Evolutionary conservation across 30 jellyfish, hydroid and myxozoan genomes (phyloP).

Genomic region (Aurelia coerulea): DNA sequence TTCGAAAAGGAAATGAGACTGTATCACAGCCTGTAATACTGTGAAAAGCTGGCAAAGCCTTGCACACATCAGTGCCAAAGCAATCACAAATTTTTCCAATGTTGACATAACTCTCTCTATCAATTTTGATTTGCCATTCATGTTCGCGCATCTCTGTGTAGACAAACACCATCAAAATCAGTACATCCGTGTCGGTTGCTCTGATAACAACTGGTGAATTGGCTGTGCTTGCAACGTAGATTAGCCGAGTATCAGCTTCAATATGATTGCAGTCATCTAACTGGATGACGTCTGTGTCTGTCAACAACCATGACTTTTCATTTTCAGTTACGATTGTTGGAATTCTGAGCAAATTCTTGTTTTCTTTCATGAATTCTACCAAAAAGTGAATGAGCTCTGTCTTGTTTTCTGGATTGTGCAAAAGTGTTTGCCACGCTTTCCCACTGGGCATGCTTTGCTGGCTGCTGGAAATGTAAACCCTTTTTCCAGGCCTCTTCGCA

Average conservation of each 20-base stretch:
- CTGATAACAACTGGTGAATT: constrained; percentile 31
- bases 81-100: too few relatives aligned
- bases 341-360: constrained; percentile 35
- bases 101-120: too few relatives aligned
- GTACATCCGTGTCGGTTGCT: too few relatives aligned
- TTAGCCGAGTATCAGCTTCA: constrained; percentile 33
- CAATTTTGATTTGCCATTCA: too few relatives aligned
- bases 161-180: too few relatives aligned
- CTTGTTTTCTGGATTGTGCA: constrained; percentile 49
- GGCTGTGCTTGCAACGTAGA: constrained; percentile 41
- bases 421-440: constrained; percentile 41
- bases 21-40: constrained; percentile 38
- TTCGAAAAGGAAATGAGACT: constrained; percentile 31
- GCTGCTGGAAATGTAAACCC: too few relatives aligned
- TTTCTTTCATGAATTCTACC: constrained; percentile 46
- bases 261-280: too few relatives aligned
- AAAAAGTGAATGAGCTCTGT: constrained; percentile 51
- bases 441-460: constrained; percentile 26
- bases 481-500: too few relatives aligned
- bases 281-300: too few relatives aligned
- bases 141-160: too few relatives aligned
- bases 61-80: too few relatives aligned
- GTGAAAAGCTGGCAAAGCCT: constrained; percentile 36
- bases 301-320: constrained; percentile 15
- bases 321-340: constrained; percentile 40